These are phyloP conservation scores for Dynastes grantii DNA, from an alignment of 2,888 invertebrate species.

Conservation along the genomic window DNA sequence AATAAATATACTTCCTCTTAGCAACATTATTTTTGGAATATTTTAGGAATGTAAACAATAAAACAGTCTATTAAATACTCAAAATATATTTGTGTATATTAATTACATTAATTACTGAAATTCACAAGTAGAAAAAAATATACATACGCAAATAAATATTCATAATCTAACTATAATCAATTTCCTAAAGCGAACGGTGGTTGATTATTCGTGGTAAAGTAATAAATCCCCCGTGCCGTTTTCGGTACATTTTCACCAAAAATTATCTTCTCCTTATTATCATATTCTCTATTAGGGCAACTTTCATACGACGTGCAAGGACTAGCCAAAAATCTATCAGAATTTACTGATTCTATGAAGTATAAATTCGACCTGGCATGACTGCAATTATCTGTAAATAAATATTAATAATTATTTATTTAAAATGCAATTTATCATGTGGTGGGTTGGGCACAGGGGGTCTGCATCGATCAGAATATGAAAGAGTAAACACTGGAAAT, in stretches of 20 bases:
- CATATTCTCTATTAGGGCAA: slow-evolving; percentile 63
- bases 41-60: no score
- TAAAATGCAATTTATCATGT: neutral
- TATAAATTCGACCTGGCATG: slow-evolving; percentile 70
- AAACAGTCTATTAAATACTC: no score
- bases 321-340: slow-evolving; percentile 66
- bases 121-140: neutral
- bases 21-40: no score
- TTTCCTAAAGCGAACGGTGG: slow-evolving; percentile 33
- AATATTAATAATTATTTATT: slow-evolving; percentile 19
- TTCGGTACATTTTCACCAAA: slow-evolving; percentile 60
- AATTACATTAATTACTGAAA: neutral
- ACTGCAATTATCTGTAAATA: slow-evolving; percentile 70
- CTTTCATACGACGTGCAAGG: slow-evolving; percentile 67
- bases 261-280: slow-evolving; percentile 52
- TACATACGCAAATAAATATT: neutral
- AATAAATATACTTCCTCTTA: no score
- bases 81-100: neutral
- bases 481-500: no score
- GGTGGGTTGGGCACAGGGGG: no score
- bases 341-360: slow-evolving; percentile 71
- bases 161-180: neutral
- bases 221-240: slow-evolving; percentile 60
- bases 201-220: slow-evolving; percentile 45
- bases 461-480: no score